Evolutionary conservation across 1,140 invertebrate genomes (phyloP), one percentile per base, ranked within the genome.

Genomic region (Tetraneura akinire): DNA sequence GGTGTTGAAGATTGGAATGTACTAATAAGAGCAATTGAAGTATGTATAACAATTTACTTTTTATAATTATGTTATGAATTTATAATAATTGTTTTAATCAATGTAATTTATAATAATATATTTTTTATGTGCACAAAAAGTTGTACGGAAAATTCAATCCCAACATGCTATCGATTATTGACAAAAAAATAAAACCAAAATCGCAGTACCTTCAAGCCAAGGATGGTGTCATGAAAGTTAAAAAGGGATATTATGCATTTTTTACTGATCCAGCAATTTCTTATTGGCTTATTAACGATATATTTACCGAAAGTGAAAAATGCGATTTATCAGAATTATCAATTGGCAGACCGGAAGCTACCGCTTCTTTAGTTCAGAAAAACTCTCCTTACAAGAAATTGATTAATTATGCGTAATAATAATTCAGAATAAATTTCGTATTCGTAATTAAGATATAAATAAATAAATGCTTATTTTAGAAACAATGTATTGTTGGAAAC

Each of bases 181-280:
- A 62, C 37, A 78, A 23, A 1, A 78, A 78, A 51, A 45, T 78
- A 13, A 78, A 78, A 26, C 55, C 74, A 5, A 78, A 57, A 47
- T 60, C 53, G 2, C 37, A 78, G 21, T 81, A 78, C 47, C 16
- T 64, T n/a, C 18, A 83, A 81, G 85, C 86, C 0, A 83, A 84
- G 23, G 85, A 86, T 60, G 88, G 88, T 6, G 82, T 89, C 2
- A 82, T 82, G 14, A 85, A 84, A 74, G 62, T 82, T 64, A 74
- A 81, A 78, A 53, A 62, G 66, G 82, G 80, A 11, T 29, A 66
- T 14, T 82, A 82, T 47, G 82, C 82, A 13, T 82, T 82, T 64
- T 81, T 80, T 9, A 81, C 81, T 11, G 80, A 82, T 60, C 78
- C 81, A 14, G 71, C 81, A 1, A 45, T 47, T n/a, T 74, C 73